Evolutionary conservation across 2,888 invertebrate genomes (phyloP).

Genomic region (Taphrorychus bicolor): DNA sequence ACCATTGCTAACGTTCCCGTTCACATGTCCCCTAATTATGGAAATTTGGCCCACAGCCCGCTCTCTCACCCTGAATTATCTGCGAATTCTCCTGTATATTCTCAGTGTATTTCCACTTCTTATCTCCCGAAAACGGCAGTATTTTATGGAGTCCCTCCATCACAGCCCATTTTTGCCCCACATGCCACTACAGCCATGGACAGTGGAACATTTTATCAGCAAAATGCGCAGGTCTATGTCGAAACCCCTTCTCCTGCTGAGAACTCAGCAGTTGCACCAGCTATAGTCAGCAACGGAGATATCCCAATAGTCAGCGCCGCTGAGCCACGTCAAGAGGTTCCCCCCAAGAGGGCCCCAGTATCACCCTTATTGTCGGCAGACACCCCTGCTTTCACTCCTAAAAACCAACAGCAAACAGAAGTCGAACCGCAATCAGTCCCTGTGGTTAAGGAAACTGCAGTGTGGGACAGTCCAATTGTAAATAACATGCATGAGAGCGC

Average conservation of each 20-base stretch:
- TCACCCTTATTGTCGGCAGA: slow-evolving; percentile 31
- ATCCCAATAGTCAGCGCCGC: not conserved
- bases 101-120: slow-evolving; percentile 11
- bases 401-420: slow-evolving; percentile 13
- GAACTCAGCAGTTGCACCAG: not conserved
- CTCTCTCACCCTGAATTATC: not conserved
- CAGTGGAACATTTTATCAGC: slow-evolving; percentile 23
- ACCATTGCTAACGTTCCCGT: slow-evolving; percentile 20
- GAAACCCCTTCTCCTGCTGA: not conserved
- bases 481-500: not conserved
- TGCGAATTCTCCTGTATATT: not conserved
- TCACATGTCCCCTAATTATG: slow-evolving; percentile 12
- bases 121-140: slow-evolving; percentile 24
- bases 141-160: slow-evolving; percentile 33
- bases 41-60: not conserved
- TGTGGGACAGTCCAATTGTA: not conserved
- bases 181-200: slow-evolving; percentile 13
- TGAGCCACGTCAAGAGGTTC: not conserved
- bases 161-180: slow-evolving; percentile 27
- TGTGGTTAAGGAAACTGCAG: not conserved
- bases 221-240: slow-evolving; percentile 12
- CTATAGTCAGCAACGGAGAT: not conserved
- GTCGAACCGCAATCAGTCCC: not conserved
- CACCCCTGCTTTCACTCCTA: slow-evolving; percentile 30
- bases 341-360: not conserved